Evolutionary conservation across 1,140 invertebrate genomes (phyloP).

Genomic region (Neodiprion lecontei): DNA sequence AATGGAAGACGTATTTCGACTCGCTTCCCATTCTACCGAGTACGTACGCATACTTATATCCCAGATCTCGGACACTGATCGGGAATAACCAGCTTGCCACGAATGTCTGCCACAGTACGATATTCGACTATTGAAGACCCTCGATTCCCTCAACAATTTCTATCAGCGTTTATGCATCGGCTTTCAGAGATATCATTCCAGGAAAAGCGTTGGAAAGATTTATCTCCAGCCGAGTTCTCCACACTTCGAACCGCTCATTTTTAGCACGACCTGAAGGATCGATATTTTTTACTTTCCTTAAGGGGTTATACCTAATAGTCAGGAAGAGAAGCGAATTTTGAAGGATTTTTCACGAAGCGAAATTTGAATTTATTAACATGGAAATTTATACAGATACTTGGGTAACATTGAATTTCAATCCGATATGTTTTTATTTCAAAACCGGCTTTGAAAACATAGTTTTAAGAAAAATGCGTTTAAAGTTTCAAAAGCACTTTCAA

Average conservation of each 20-base stretch:
- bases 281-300: background rate
- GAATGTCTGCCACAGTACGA: background rate
- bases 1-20: conserved; percentile 14
- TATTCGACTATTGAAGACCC: too few species aligned
- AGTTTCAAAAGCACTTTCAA: too few species aligned
- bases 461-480: too few species aligned
- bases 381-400: background rate
- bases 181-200: background rate
- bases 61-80: background rate
- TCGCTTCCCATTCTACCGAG: background rate
- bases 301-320: background rate
- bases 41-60: background rate
- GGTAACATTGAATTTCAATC: background rate
- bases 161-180: background rate
- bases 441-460: too few species aligned
- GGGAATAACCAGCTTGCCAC: background rate
- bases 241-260: background rate
- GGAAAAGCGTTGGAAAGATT: background rate
- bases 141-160: background rate
- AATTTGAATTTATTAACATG: too few species aligned
- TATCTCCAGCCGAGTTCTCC: background rate
- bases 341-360: background rate
- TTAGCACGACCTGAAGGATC: background rate
- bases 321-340: background rate
- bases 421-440: background rate